These are phyloP conservation scores for Smutsia gigantea DNA, from an alignment of 2,797 vertebrate species.

Conservation along the genomic window DNA sequence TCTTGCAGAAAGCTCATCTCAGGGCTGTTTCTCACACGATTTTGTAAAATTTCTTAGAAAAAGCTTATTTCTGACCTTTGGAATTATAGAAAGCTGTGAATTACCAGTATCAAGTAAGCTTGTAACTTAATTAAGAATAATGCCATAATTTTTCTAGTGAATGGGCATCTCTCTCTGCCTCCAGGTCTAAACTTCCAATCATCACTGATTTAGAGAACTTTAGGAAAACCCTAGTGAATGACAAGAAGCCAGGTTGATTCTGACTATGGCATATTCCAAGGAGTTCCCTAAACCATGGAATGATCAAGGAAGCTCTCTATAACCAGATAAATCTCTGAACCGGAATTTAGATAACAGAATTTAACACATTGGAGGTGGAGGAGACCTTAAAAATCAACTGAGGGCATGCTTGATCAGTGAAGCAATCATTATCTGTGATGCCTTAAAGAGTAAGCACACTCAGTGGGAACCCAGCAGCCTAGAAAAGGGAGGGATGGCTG, in stretches of 20 bases:
- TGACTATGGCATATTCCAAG: not conserved
- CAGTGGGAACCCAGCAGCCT: not conserved
- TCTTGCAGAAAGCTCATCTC: not conserved
- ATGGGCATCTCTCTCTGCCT: not conserved
- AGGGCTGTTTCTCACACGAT: constrained; percentile 7
- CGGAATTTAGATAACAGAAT: not conserved
- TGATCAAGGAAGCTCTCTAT: not conserved
- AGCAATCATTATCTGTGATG: not conserved
- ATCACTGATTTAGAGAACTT: not conserved
- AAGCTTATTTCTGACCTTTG: constrained; percentile 39
- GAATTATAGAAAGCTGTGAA: constrained; percentile 36
- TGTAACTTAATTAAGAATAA: not conserved
- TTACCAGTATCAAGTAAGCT: not conserved
- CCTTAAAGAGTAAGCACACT: not conserved
- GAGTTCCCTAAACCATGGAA: not conserved
- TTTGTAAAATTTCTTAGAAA: constrained; percentile 46
- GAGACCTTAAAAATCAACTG: not conserved
- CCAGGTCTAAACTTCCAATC: not conserved
- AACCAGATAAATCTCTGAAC: not conserved
- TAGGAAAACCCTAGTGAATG: not conserved
- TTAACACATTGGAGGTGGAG: not conserved
- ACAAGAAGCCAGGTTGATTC: not conserved
- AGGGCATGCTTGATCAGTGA: not conserved
- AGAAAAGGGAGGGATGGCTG: not conserved
- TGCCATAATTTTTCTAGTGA: not conserved